Evolutionary conservation across 30 jellyfish, hydroid and myxozoan species (phyloP).

Genomic region (Turritopsis dohrnii): DNA sequence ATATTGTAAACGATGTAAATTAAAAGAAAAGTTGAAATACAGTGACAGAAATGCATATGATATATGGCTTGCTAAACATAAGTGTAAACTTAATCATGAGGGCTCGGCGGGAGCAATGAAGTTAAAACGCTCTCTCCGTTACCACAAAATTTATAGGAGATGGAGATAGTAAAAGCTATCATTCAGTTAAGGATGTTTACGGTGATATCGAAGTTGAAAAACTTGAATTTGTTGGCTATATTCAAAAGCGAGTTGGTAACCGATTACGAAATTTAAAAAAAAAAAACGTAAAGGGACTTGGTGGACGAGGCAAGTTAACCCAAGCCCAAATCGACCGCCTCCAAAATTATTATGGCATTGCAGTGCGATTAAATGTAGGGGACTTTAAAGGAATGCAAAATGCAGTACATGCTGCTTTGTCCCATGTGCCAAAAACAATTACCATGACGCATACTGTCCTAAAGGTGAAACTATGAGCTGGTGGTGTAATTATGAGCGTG

Average conservation of each 20-base stretch:
- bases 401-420: conserved; percentile 30
- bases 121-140: background rate
- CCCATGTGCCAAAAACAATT: conserved; percentile 25
- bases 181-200: background rate
- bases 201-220: conserved; percentile 6
- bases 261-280: conserved; percentile 23
- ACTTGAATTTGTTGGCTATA: conserved; percentile 29
- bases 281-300: conserved; percentile 30
- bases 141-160: background rate
- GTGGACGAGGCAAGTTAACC: conserved; percentile 25
- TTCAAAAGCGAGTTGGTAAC: conserved; percentile 39
- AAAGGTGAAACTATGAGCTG: conserved; percentile 1
- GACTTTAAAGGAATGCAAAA: conserved; percentile 28
- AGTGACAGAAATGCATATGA: background rate
- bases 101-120: conserved; percentile 22
- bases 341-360: conserved; percentile 15
- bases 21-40: background rate
- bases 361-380: background rate
- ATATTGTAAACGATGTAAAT: background rate
- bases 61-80: conserved; percentile 16
- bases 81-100: background rate
- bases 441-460: conserved; percentile 25
- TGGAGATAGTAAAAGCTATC: conserved; percentile 41
- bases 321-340: conserved; percentile 16
- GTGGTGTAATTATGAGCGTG: conserved; percentile 16